Conservation (phyloP, 2,888 invertebrate species). For the Digitonthophagus gazella region DNA sequence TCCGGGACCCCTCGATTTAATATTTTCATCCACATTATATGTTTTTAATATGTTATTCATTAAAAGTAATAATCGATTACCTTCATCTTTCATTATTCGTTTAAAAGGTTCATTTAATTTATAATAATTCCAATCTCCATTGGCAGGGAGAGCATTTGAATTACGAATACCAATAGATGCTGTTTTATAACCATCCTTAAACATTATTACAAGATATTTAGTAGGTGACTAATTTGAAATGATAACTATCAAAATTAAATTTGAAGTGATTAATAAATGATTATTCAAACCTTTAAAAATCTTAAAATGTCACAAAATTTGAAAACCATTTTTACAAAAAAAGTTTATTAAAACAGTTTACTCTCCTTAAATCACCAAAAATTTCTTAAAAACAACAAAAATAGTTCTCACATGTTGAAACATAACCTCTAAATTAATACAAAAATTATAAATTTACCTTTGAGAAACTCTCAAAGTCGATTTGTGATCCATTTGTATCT, state of each 20-base stretch:
- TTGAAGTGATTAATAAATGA: too few species aligned
- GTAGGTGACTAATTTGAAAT: too few species aligned
- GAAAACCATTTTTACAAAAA: too few species aligned
- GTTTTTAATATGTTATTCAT: slow-evolving; percentile 58
- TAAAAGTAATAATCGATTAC: slow-evolving; percentile 61
- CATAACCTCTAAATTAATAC: slow-evolving; percentile 28
- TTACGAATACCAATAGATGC: slow-evolving; percentile 68
- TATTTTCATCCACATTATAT: slow-evolving; percentile 58
- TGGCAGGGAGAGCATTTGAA: slow-evolving; percentile 71
- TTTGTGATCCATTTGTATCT: neutral
- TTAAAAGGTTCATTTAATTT: slow-evolving; percentile 75
- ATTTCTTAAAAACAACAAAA: too few species aligned
- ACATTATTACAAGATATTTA: slow-evolving; percentile 27
- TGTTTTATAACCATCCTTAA: slow-evolving; percentile 63
- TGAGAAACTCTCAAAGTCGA: slow-evolving; percentile 42
- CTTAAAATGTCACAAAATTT: too few species aligned
- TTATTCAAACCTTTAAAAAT: too few species aligned
- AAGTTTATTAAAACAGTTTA: too few species aligned
- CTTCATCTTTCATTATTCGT: slow-evolving; percentile 62
- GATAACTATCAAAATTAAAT: too few species aligned
- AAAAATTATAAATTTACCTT: slow-evolving; percentile 41
- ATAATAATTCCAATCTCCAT: slow-evolving; percentile 70
- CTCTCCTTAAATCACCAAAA: too few species aligned
- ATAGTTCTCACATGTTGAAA: slow-evolving; percentile 17
- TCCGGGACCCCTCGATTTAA: slow-evolving; percentile 58